Evolutionary conservation across 2,888 invertebrate genomes (phyloP).

Genomic region (Melieria picta): DNA sequence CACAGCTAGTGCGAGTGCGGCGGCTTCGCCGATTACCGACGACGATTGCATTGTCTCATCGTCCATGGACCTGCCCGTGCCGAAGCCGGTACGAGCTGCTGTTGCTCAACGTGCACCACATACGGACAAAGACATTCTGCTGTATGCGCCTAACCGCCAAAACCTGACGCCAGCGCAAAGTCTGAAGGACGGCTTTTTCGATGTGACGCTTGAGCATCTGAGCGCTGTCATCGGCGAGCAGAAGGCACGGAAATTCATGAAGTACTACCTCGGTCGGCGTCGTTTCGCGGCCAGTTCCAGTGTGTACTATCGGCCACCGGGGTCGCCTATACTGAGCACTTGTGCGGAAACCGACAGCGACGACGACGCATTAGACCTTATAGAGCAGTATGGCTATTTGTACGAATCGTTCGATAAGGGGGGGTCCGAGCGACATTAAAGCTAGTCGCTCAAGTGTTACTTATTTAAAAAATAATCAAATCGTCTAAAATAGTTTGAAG

Average conservation of each 20-base stretch:
- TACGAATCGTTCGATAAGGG: conserved; percentile 38
- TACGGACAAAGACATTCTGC: conserved; percentile 47
- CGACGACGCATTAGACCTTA: conserved; percentile 48
- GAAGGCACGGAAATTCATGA: conserved; percentile 52
- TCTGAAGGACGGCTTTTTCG: conserved; percentile 43
- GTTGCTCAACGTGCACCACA: conserved; percentile 2
- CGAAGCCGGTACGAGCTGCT: not conserved
- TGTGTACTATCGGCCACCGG: conserved; percentile 55
- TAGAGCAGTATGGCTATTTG: conserved; percentile 49
- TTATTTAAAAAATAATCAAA: too few species aligned
- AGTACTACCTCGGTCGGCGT: conserved; percentile 50
- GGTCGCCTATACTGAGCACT: too few species aligned
- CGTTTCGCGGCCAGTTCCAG: conserved; percentile 53
- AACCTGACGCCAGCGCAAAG: conserved; percentile 19
- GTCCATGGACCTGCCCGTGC: conserved; percentile 45
- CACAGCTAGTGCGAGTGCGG: not conserved
- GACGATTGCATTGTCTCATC: conserved; percentile 56
- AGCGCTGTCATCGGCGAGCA: conserved; percentile 51
- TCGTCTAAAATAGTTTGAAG: too few species aligned
- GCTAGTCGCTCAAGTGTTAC: not conserved
- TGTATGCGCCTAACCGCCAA: conserved; percentile 45
- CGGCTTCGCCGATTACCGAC: conserved; percentile 24
- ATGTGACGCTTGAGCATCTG: conserved; percentile 54
- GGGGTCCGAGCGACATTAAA: not conserved
- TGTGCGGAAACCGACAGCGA: conserved; percentile 47